These are phyloP conservation scores for Candoia aspera DNA, from an alignment of 2,113 vertebrate species.

Conservation along the genomic window DNA sequence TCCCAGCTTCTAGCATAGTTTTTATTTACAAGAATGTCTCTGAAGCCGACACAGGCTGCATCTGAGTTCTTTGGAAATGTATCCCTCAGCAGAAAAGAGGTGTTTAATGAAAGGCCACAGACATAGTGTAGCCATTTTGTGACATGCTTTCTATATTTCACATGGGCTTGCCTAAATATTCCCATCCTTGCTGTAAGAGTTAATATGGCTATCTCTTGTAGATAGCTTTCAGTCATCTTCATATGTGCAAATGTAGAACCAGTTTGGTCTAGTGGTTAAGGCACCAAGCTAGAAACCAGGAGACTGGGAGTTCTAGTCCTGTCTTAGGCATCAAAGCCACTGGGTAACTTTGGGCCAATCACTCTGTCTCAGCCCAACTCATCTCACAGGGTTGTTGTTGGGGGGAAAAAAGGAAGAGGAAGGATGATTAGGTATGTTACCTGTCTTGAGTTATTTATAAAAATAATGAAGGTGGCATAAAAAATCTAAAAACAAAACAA, in stretches of 20 bases:
- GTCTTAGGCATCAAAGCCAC: too few relatives aligned
- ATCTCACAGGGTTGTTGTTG: too few relatives aligned
- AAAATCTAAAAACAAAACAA: too few relatives aligned
- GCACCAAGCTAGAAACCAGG: too few relatives aligned
- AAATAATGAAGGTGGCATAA: too few relatives aligned
- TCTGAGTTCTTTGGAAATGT: neutral
- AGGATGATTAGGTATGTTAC: too few relatives aligned
- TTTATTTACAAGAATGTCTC: neutral
- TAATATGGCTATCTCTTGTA: neutral
- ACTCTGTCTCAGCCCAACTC: too few relatives aligned
- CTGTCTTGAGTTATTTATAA: too few relatives aligned
- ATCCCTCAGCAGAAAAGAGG: neutral
- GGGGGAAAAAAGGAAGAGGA: too few relatives aligned
- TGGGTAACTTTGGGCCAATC: too few relatives aligned
- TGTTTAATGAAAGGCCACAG: neutral
- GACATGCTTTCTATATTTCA: neutral
- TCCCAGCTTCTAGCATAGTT: neutral
- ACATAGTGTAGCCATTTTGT: neutral
- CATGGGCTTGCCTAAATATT: neutral
- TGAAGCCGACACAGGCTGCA: neutral
- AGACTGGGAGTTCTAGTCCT: too few relatives aligned
- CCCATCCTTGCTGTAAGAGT: neutral
- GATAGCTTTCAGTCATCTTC: neutral
- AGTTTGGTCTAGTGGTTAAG: neutral
- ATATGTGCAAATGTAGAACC: neutral